Evolutionary conservation across 2,888 invertebrate species (phyloP), one percentile per base, ranked within the genome.

Genomic region (Sisyra terminalis): DNA sequence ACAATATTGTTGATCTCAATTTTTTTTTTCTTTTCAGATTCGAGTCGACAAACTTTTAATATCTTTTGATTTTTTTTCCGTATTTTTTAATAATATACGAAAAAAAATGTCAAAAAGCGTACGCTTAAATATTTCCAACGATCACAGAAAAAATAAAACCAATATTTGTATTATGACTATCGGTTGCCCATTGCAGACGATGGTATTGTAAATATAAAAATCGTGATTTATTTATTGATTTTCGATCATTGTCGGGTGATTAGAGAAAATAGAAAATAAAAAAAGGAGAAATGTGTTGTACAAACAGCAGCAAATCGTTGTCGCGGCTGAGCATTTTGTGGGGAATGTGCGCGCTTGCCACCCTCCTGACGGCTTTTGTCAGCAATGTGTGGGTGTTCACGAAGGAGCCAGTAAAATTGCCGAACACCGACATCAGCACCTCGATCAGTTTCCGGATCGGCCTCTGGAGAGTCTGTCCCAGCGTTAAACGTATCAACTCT

Each of bases 381-480:
- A 61, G 65, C 54, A 63, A 64, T 46, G 60, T 64, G 39, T 68
- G 68, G 68, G 57, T 68, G 41, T 64, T 62, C 55, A 66, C 67
- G 34, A 59, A 59, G 48, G 67, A 67, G 50, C 66, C 67, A 8
- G 57, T 66, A 46, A 54, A 57, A 31, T 52, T 66, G 43, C 64
- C 64, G 39, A 59, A 61, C 50, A 52, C 57, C 16, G 56, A 61
- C 46, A 51, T 62, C 49, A 59, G 59, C 46, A 65, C 67, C 36
- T 60, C 60, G 44, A 61, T 67, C 50, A 63, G 59, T 42, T 67
- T 67, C 53, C 56, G 59, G 40, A 66, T 69, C 47, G 69, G 69
- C 40, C 57, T 69, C 44, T 69, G 67, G 67, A 54, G 63, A 34
- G 64, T 64, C 40, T 69, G 69, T 52, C 67, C 66, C 8, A 55